Conservation (phyloP, 2,113 vertebrate genomes). For the Antennarius striatus region DNA sequence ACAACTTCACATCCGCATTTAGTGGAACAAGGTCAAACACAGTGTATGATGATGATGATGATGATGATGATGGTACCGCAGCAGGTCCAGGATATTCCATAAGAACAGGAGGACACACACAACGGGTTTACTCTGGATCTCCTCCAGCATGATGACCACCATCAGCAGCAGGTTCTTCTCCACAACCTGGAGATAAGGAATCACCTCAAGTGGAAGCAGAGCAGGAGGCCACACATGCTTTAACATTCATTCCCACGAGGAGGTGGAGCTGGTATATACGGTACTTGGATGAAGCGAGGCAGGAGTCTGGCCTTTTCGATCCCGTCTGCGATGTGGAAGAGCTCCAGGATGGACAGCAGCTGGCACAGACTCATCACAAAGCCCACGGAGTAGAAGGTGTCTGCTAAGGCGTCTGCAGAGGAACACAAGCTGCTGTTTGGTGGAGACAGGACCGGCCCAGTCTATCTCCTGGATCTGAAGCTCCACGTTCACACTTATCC, state of each 20-base stretch:
- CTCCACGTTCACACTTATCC: neutral
- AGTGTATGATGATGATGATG: too few species aligned
- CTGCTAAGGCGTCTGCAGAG: constrained; percentile 76
- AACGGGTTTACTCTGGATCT: constrained; percentile 87
- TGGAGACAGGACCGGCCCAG: too few species aligned
- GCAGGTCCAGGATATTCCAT: constrained; percentile 89
- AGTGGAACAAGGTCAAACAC: too few species aligned
- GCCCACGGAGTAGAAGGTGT: constrained; percentile 91
- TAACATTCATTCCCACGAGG: too few species aligned
- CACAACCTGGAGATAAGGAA: constrained; percentile 78
- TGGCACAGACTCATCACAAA: constrained; percentile 91
- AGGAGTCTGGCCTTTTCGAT: constrained; percentile 84
- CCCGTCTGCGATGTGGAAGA: constrained; percentile 87
- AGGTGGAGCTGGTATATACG: constrained; percentile 16
- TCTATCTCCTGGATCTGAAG: too few species aligned
- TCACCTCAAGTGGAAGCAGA: too few species aligned
- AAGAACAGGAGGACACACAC: constrained; percentile 90
- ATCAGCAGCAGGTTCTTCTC: constrained; percentile 90
- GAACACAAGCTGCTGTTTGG: neutral
- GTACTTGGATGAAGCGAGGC: constrained; percentile 87
- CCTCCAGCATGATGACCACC: constrained; percentile 88
- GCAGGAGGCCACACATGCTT: too few species aligned
- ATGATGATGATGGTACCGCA: constrained; percentile 76
- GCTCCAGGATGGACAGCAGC: constrained; percentile 86
- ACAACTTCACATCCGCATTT: too few species aligned